Conservation (phyloP, 2,797 vertebrate species). For the Semotilus atromaculatus region DNA sequence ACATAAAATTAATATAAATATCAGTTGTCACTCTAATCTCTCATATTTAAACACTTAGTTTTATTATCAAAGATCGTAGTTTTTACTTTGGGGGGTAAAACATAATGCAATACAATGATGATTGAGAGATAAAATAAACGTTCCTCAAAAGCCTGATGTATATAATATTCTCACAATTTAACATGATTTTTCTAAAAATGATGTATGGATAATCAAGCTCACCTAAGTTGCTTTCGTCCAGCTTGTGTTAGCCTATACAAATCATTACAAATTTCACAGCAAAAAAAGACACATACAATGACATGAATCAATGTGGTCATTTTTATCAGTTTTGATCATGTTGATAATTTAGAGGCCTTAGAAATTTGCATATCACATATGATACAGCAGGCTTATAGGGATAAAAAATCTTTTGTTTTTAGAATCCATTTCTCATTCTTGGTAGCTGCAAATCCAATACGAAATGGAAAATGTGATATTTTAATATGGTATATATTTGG, state of each 20-base stretch:
- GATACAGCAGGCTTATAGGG: background rate
- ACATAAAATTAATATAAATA: background rate
- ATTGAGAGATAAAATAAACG: background rate
- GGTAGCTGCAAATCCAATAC: background rate
- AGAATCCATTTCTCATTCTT: background rate
- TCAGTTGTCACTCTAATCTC: background rate
- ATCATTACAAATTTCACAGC: background rate
- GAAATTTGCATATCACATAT: background rate
- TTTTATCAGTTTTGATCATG: background rate
- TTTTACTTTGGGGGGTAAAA: background rate
- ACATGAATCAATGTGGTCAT: background rate
- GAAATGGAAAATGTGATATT: background rate
- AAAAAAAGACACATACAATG: background rate
- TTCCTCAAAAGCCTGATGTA: background rate
- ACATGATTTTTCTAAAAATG: background rate
- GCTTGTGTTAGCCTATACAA: background rate
- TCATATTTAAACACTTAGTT: background rate
- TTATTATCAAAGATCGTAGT: too few species aligned
- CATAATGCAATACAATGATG: background rate
- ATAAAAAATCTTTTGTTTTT: background rate
- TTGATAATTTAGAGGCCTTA: background rate
- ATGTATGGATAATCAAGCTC: too few species aligned
- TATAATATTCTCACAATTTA: background rate
- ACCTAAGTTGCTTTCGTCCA: too few species aligned
- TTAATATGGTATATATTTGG: background rate